Evolutionary conservation across 2,888 invertebrate species (phyloP).

Genomic region (Aphodius granarius): DNA sequence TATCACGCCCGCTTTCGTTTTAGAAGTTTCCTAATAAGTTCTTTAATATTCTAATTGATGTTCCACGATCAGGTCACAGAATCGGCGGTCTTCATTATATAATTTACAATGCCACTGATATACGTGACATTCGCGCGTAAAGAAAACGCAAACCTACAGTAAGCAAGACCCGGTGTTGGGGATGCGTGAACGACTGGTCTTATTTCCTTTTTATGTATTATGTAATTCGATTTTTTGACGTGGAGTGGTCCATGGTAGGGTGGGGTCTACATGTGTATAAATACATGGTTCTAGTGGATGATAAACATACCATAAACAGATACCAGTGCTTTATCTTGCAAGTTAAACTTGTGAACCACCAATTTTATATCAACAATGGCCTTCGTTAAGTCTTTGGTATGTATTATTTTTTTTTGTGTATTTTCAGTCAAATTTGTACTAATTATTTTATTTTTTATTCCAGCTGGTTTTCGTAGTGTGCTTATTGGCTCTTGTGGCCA

Average conservation of each 20-base stretch:
- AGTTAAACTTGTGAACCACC: slow-evolving; percentile 7
- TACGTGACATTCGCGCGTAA: slow-evolving; percentile 3
- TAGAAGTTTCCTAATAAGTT: neutral
- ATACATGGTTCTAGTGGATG: neutral
- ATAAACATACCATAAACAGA: slow-evolving; percentile 8
- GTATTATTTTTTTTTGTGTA: slow-evolving; percentile 8
- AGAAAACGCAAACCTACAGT: neutral
- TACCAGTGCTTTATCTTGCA: neutral
- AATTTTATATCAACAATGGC: slow-evolving; percentile 10
- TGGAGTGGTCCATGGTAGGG: slow-evolving; percentile 1
- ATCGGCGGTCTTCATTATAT: neutral
- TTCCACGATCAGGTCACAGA: neutral
- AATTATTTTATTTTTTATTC: slow-evolving; percentile 5
- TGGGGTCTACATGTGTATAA: neutral
- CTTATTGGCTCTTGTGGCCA: slow-evolving; percentile 17
- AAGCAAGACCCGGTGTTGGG: neutral
- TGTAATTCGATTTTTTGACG: slow-evolving; percentile 6
- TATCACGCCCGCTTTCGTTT: slow-evolving; percentile 5
- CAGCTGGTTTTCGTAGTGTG: slow-evolving; percentile 20
- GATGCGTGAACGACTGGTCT: neutral
- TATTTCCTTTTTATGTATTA: slow-evolving; percentile 15
- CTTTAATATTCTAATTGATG: neutral
- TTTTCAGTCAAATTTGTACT: neutral
- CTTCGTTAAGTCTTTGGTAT: slow-evolving; percentile 18
- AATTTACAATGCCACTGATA: neutral